Evolutionary conservation across 1,140 invertebrate genomes (phyloP).

Genomic region (Temnothorax curvispinosus): DNA sequence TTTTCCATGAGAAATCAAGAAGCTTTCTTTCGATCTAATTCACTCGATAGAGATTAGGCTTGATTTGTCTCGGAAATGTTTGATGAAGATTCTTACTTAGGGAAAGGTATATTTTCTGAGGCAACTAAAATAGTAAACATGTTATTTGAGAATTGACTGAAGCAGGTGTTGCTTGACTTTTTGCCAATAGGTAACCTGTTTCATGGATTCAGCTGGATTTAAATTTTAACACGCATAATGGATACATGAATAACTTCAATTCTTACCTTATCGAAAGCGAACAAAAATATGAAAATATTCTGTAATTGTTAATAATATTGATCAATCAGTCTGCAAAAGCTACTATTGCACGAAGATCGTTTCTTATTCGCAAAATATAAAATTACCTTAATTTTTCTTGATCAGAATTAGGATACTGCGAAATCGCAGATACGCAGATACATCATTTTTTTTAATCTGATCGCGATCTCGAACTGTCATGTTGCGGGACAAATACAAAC

Average conservation of each 20-base stretch:
- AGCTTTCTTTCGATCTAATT: slow-evolving; percentile 5
- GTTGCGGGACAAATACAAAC: neutral
- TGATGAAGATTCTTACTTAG: neutral
- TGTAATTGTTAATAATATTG: neutral
- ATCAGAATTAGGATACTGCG: neutral
- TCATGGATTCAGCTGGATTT: neutral
- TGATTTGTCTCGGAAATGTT: neutral
- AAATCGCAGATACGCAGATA: neutral
- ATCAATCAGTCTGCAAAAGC: neutral
- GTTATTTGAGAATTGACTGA: slow-evolving; percentile 21
- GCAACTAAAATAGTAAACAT: neutral
- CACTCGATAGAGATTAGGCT: slow-evolving; percentile 12
- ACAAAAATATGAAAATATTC: neutral
- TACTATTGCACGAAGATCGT: neutral
- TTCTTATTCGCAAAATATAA: neutral
- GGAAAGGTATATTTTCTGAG: slow-evolving; percentile 44
- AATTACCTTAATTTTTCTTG: neutral
- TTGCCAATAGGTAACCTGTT: neutral
- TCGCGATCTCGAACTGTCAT: neutral
- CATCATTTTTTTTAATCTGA: neutral
- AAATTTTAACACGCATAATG: neutral
- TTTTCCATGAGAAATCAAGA: neutral
- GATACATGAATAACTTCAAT: neutral
- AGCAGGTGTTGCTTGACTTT: slow-evolving; percentile 7
- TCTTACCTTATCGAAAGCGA: neutral